These are phyloP conservation scores for Ormyrus labotus DNA, from an alignment of 2,888 invertebrate species.

Conservation along the genomic window DNA sequence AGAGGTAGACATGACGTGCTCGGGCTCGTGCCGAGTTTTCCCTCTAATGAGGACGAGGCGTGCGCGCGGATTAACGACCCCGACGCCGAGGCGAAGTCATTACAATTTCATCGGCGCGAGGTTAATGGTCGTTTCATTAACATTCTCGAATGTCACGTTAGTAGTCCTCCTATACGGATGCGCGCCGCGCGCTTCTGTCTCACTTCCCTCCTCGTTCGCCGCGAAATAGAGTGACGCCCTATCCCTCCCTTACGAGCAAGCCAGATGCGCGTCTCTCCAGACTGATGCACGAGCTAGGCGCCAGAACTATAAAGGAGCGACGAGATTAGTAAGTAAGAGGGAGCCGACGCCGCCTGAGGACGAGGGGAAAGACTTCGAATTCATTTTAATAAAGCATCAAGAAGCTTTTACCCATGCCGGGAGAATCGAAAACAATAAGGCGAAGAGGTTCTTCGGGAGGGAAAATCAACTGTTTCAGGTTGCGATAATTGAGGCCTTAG, in stretches of 20 bases:
- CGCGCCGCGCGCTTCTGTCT: neutral
- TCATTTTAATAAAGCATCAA: conserved; percentile 19
- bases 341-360: neutral
- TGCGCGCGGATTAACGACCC: conserved; percentile 38
- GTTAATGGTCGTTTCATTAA: conserved; percentile 53
- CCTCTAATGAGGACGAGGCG: conserved; percentile 48
- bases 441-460: conserved; percentile 1
- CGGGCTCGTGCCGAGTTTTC: conserved; percentile 18
- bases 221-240: conserved; percentile 27
- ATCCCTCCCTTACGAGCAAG: neutral
- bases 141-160: conserved; percentile 51
- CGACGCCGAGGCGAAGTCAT: conserved; percentile 26
- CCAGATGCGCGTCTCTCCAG: neutral
- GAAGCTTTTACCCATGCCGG: too few species aligned
- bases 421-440: neutral
- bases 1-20: conserved; percentile 35
- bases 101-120: conserved; percentile 54
- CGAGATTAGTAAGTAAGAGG: conserved; percentile 29
- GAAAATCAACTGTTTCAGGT: too few species aligned
- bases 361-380: neutral
- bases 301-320: conserved; percentile 9
- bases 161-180: conserved; percentile 12
- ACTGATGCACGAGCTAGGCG: neutral
- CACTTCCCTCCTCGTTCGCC: neutral
- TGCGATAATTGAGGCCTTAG: too few species aligned